These are phyloP conservation scores for Trachymyrmex cornetzi DNA, from an alignment of 1,140 invertebrate genomes.

Conservation along the genomic window DNA sequence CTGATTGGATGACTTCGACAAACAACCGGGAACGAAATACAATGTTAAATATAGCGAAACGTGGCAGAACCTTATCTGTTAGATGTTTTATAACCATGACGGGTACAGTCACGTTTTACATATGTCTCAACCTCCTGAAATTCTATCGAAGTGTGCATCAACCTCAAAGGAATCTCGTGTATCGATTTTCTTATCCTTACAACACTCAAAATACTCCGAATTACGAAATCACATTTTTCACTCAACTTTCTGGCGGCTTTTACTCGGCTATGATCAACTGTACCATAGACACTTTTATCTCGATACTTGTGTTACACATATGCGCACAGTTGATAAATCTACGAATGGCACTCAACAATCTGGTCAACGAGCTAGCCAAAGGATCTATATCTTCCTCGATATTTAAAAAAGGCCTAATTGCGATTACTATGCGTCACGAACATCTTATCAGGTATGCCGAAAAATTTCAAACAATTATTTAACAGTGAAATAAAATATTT, in stretches of 20 bases:
- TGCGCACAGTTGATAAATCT: constrained; percentile 71
- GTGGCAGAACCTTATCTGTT: background rate
- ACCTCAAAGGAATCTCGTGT: background rate
- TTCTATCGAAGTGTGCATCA: background rate
- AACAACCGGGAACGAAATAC: background rate
- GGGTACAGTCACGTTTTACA: background rate
- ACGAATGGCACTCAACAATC: constrained; percentile 11
- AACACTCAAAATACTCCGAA: constrained; percentile 82
- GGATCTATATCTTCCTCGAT: background rate
- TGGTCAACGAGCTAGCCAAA: constrained; percentile 30
- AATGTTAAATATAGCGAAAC: constrained; percentile 6
- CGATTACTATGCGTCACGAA: constrained; percentile 68
- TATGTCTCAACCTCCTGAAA: background rate
- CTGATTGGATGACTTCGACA: constrained; percentile 20
- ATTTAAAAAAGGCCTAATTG: constrained; percentile 44
- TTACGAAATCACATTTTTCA: constrained; percentile 84
- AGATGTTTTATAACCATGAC: background rate
- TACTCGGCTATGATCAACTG: background rate
- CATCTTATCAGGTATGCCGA: constrained; percentile 68
- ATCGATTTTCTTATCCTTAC: constrained; percentile 77
- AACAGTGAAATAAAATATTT: background rate
- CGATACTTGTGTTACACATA: constrained; percentile 72
- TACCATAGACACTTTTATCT: constrained; percentile 66
- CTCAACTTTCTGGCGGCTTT: constrained; percentile 74
- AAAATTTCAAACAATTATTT: background rate